These are phyloP conservation scores for Quadriops clusia DNA, from an alignment of 2,888 invertebrate species.

Conservation along the genomic window DNA sequence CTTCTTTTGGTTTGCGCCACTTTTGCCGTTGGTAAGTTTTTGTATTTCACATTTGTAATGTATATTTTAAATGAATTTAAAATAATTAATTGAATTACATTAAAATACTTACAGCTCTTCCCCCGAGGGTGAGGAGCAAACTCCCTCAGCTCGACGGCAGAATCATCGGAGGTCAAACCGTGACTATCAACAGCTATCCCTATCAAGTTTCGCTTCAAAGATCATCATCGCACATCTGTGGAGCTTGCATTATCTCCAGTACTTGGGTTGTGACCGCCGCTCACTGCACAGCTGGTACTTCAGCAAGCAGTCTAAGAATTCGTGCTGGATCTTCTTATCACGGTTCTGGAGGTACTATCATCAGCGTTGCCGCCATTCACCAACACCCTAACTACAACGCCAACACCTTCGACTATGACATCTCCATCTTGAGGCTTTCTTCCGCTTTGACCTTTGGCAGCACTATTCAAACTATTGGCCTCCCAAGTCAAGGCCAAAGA, in stretches of 20 bases:
- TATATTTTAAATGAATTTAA: no score
- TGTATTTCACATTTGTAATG: no score
- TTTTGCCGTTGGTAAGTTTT: no score
- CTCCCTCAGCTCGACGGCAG: conserved; percentile 13
- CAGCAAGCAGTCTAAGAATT: conserved; percentile 25
- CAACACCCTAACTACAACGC: conserved; percentile 39
- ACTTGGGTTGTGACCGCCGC: conserved; percentile 20
- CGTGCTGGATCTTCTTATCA: conserved; percentile 42
- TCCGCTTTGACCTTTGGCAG: conserved; percentile 29
- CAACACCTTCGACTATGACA: conserved; percentile 40
- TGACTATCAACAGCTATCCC: conserved; percentile 18
- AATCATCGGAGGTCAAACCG: conserved; percentile 20
- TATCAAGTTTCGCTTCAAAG: conserved; percentile 19
- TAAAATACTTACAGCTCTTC: no score
- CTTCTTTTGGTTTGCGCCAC: no score
- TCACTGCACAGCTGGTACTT: conserved; percentile 20
- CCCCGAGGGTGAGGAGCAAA: no score
- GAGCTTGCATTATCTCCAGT: conserved; percentile 18
- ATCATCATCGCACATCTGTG: conserved; percentile 18
- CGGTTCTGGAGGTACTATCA: conserved; percentile 41
- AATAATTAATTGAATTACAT: no score
- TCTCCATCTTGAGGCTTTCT: conserved; percentile 38
- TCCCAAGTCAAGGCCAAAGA: conserved; percentile 8
- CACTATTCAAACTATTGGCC: conserved; percentile 34
- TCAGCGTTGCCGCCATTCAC: conserved; percentile 36